Evolutionary conservation across 2,797 vertebrate species (phyloP).

Genomic region (Eulemur albifrons): DNA sequence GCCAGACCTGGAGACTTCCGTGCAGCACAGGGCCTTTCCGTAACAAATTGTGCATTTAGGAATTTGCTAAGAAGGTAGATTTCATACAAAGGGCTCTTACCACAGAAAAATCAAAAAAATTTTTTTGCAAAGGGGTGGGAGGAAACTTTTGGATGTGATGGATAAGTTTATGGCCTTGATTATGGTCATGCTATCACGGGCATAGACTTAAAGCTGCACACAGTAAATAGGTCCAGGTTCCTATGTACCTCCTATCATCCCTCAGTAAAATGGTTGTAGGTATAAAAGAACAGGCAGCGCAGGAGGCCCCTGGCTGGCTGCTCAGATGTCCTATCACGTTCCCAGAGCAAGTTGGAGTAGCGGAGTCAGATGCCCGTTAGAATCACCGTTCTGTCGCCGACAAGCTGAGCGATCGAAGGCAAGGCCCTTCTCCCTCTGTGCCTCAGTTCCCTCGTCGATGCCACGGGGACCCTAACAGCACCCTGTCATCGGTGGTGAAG

Average conservation of each 20-base stretch:
- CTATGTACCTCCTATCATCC: neutral
- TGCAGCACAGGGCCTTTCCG: rapidly evolving
- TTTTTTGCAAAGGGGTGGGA: neutral
- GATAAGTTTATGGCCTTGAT: neutral
- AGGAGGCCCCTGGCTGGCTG: neutral
- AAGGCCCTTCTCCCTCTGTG: neutral
- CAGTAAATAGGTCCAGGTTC: neutral
- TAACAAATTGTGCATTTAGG: rapidly evolving
- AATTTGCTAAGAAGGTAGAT: neutral
- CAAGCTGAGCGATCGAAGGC: neutral
- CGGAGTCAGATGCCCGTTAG: no score
- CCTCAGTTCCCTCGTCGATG: neutral
- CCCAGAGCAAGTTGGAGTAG: rapidly evolving
- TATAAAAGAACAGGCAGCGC: neutral
- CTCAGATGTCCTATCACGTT: neutral
- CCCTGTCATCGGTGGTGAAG: neutral
- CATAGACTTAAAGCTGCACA: neutral
- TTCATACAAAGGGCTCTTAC: neutral
- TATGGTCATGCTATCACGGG: neutral
- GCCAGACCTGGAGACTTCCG: rapidly evolving
- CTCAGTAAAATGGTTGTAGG: neutral
- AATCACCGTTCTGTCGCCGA: neutral
- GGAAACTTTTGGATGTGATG: neutral
- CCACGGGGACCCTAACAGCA: neutral
- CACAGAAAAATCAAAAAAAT: neutral